phyloP scores from a whole-genome alignment of 2,113 vertebrate genomes.

The Notarius quadriscutis region DNA sequence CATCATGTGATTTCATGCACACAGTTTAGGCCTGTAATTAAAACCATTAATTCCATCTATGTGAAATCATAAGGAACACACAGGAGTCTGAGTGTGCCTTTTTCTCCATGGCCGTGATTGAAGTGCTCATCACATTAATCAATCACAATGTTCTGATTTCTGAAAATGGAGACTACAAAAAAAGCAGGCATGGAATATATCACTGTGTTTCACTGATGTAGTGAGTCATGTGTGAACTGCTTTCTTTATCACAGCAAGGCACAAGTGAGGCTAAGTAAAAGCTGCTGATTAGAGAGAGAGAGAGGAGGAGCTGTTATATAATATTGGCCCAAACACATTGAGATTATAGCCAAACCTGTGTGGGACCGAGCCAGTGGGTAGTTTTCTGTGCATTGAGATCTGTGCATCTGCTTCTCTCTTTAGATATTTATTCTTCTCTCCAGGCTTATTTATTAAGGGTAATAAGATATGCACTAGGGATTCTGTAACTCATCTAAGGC shows the following conservation, averaged over 20 bases:
- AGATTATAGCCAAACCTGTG: constrained; percentile 30
- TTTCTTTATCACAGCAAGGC: constrained; percentile 9
- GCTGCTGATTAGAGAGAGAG: background rate
- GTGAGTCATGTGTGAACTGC: constrained; percentile 25
- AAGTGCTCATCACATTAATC: background rate
- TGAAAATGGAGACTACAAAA: constrained; percentile 15
- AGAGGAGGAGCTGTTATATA: background rate
- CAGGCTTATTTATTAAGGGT: background rate
- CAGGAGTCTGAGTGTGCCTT: background rate
- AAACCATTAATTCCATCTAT: constrained; percentile 24
- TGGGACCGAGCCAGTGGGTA: background rate
- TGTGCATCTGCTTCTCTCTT: background rate
- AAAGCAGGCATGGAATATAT: constrained; percentile 4
- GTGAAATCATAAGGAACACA: constrained; percentile 14
- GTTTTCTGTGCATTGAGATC: background rate
- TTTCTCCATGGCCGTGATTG: constrained; percentile 7
- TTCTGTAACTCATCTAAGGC: background rate
- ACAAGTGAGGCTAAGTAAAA: constrained; percentile 8
- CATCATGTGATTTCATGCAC: constrained; percentile 19
- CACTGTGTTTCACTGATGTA: constrained; percentile 9
- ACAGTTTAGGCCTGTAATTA: constrained; percentile 33
- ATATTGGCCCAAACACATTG: background rate
- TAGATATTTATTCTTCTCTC: background rate
- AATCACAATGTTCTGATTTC: background rate
- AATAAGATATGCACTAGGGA: background rate